A percentile compares a stretch with the other conserved stretches of the same genome.
Conservation (phyloP, 2,113 vertebrate genomes). For the Taxidea taxus region DNA sequence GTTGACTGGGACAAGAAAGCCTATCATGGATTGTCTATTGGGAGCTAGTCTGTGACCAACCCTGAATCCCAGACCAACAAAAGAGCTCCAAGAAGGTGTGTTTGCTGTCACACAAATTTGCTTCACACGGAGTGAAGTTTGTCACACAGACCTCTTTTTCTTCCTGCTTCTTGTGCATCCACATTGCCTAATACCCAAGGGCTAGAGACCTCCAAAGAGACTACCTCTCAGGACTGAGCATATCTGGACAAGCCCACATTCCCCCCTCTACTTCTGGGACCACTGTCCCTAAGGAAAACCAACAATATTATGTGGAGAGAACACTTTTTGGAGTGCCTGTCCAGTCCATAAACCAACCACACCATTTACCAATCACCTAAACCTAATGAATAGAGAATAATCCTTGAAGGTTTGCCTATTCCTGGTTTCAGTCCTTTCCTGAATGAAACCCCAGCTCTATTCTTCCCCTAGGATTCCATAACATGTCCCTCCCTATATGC, state of each 20-base stretch:
- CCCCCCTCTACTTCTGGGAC: neutral
- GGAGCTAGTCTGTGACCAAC: neutral
- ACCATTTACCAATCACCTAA: neutral
- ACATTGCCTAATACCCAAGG: neutral
- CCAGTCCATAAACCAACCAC: neutral
- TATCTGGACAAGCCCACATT: neutral
- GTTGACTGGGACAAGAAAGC: neutral
- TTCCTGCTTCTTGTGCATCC: neutral
- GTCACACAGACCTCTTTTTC: neutral
- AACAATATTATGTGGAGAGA: neutral
- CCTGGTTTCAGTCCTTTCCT: neutral
- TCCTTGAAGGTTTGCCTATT: neutral
- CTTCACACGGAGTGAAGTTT: neutral
- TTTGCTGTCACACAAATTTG: neutral
- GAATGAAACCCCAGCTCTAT: neutral
- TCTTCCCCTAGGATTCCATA: neutral
- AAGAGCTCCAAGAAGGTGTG: neutral
- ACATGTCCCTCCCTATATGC: neutral
- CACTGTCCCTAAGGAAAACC: neutral
- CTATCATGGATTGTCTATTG: neutral
- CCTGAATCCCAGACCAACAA: neutral
- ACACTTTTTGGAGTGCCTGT: neutral
- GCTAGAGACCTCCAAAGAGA: neutral
- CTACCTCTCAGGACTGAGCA: neutral
- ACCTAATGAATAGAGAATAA: neutral